These are phyloP conservation scores for Anneissia japonica DNA, from an alignment of 35 echinoderm and acorn worm genomes.

Conservation along the genomic window DNA sequence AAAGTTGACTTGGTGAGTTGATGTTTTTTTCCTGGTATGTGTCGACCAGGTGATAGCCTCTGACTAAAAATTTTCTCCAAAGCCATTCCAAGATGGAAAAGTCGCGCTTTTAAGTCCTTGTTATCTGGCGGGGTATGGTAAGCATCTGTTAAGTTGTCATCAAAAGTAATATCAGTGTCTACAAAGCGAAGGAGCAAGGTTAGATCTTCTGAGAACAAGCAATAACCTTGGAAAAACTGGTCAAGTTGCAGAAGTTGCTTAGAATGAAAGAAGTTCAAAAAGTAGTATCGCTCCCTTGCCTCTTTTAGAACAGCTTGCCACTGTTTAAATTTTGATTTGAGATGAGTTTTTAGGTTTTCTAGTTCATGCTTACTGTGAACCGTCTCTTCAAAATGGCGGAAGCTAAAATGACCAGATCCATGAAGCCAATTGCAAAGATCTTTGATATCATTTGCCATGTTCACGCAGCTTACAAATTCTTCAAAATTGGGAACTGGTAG, in stretches of 20 bases:
- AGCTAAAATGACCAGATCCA: constrained; percentile 24
- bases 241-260: constrained; percentile 22
- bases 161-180: neutral
- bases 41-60: neutral
- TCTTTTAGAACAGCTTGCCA: constrained; percentile 12
- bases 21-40: neutral
- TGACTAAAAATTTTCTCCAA: neutral
- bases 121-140: constrained; percentile 5
- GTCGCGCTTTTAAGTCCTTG: neutral
- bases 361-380: neutral
- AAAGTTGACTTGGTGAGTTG: neutral
- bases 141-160: neutral
- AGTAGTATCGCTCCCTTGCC: constrained; percentile 12
- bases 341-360: neutral
- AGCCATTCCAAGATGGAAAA: constrained; percentile 30
- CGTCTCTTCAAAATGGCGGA: constrained; percentile 6
- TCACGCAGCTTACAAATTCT: constrained; percentile 17
- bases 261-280: constrained; percentile 33
- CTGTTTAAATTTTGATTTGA: neutral
- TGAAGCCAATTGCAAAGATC: constrained; percentile 7
- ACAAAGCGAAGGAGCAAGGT: constrained; percentile 18
- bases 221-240: constrained; percentile 12
- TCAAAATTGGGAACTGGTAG: neutral
- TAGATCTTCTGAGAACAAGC: neutral
- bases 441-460: constrained; percentile 17